These are phyloP conservation scores for Anabacerthia variegaticeps DNA, from an alignment of 2,797 vertebrate species.

Conservation along the genomic window DNA sequence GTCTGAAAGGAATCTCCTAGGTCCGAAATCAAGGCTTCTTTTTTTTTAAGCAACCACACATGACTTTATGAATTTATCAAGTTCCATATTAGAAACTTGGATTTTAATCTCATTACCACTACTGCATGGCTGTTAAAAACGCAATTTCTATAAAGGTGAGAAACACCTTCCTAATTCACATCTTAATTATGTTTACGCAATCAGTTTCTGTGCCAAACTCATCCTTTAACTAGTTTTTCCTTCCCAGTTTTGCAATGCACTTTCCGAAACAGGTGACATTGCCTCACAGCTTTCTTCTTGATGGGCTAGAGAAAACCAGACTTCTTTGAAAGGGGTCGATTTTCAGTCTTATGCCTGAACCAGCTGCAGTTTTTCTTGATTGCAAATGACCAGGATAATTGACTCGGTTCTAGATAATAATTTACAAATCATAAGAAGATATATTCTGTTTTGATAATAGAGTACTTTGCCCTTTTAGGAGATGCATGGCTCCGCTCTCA, in stretches of 20 bases:
- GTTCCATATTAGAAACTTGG: background rate
- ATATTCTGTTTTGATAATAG: background rate
- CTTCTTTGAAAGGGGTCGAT: background rate
- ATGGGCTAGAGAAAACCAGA: background rate
- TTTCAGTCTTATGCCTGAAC: background rate
- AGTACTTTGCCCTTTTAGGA: background rate
- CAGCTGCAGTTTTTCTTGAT: background rate
- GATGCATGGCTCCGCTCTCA: background rate
- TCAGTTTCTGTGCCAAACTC: background rate
- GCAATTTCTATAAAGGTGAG: background rate
- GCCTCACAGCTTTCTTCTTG: background rate
- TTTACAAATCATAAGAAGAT: background rate
- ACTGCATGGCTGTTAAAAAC: background rate
- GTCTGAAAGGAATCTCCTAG: background rate
- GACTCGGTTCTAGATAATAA: background rate
- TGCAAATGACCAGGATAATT: background rate
- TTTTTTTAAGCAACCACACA: background rate
- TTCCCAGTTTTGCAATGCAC: background rate
- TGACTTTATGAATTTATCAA: background rate
- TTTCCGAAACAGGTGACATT: background rate
- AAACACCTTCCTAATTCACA: background rate
- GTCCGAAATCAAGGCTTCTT: background rate
- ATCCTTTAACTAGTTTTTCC: background rate
- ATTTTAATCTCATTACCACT: background rate
- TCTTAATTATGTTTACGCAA: background rate